Base-by-base conservation (phyloP, 1,140 invertebrate genomes). In the Drosophila subobscura region DNA sequence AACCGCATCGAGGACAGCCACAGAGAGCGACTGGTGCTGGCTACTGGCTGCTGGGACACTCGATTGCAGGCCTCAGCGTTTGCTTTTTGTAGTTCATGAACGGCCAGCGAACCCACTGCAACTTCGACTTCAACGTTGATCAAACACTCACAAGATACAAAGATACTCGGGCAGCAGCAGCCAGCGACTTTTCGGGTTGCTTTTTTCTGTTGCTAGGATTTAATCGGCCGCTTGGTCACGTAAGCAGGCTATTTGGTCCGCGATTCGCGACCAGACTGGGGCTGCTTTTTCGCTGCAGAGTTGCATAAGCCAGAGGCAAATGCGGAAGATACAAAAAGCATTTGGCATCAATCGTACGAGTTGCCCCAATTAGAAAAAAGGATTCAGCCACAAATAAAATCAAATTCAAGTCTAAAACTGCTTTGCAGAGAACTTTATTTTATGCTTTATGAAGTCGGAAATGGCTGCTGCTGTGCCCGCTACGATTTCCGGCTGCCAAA, bases 11-110 rank as follows among this genome's bases (percentile, higher is more conserved):
- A 79, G 76, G 76, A 77, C 76, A 77, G 63, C 45, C 55, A 37
- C 40, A 51, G 27, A 5, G 52, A 51, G 46, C 47, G 20, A 49
- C 55, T 75, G 27, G 1, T 8, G 5, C 27, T 27, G 6, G 27
- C 25, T 27, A 6, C 25, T 27, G 29, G 29, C 7, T 33, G 10
- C 33, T 10, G 33, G 33, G 33, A 12, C 33, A 12, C 44, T 22
- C 47, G 29, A 16, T 29, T 42, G 58, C 72, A 74, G 63, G 60
- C 70, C 67, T 67, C 77, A 78, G 72, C 76, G 71, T 20, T 20
- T 20, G 77, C 78, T 74, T 79, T 79, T 80, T 80, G 78, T 79
- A 80, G 78, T 80, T 80, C 78, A 80, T 80, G 78, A 80, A 80
- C 78, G 78, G 78, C 72, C 78, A 80, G 66, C 78, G 78, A 80